Base-by-base conservation (phyloP, 2,797 vertebrate genomes). In the Acanthiza pusilla region DNA sequence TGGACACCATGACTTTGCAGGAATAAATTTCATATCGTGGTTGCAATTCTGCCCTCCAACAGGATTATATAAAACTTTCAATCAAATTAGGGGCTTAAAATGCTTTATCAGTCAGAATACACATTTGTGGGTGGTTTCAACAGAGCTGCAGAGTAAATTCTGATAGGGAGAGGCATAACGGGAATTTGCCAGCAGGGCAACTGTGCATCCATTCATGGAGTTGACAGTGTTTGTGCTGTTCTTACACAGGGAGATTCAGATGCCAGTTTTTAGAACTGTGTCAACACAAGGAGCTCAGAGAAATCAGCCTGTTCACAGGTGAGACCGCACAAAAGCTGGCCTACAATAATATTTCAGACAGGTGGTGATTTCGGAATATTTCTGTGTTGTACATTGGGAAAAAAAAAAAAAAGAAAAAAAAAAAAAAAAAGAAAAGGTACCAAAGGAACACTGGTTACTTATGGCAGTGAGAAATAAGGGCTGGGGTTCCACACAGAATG, bases 401-500 rank as follows among this genome's bases (percentile, higher is more conserved):
- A 32, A 77, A 74, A 48, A 21, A 47, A 25, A 27, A 7, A 45
- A 21, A n/a, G n/a, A 47, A 25, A 27, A 7, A 45, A 21, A n/a
- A n/a, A 45, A 45, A 0, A 74, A 48, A 18, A 47, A 25, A 27
- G 5, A 45, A 21, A 45, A 45, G 0, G 0, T 16, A n/a, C 9
- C 29, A 42, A 54, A 73, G 62, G 60, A 76, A 27, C 36, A 27
- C 26, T 0, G 7, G 17, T 20, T 54, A 50, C 45, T 91, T 65
- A 60, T 10, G 63, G 72, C 38, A 54, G 54, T 29, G 23, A 26
- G 47, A 36, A 79, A 40, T 40, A 71, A 78, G 45, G 48, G 55
- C 40, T 81, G 60, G 43, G 7, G 4, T 54, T 62, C 5, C 10
- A 74, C n/a, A 48, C 5, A n/a, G 32, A 85, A 67, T 30, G 61